phyloP scores from a whole-genome alignment of 2,797 vertebrate genomes.

The Sciaenops ocellatus region DNA sequence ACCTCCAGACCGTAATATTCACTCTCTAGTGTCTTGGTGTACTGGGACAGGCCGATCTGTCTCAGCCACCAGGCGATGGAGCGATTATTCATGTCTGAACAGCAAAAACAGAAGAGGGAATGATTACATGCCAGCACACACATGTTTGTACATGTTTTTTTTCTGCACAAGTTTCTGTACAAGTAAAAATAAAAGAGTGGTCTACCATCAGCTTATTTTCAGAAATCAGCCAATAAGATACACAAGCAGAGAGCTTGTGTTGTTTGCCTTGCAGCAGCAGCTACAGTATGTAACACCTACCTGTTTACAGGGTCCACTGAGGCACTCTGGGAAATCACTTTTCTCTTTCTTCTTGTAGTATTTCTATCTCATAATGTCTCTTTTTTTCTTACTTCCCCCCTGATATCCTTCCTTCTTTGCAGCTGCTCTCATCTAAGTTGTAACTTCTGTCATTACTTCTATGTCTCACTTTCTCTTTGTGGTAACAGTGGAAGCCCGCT shows the following conservation, averaged over 20 bases:
- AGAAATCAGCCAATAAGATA: slow-evolving; percentile 28
- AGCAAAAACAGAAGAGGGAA: slow-evolving; percentile 40
- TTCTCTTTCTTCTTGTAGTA: slow-evolving; percentile 12
- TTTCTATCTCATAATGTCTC: slow-evolving; percentile 41
- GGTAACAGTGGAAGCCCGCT: slow-evolving; percentile 57
- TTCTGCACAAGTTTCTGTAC: slow-evolving; percentile 12
- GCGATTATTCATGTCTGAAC: slow-evolving; percentile 85
- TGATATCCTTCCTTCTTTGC: slow-evolving; percentile 23
- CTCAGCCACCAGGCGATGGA: slow-evolving; percentile 87
- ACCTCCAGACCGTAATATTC: slow-evolving; percentile 87
- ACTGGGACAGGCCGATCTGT: slow-evolving; percentile 83
- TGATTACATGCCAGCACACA: slow-evolving; percentile 55
- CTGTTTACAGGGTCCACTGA: slow-evolving; percentile 50
- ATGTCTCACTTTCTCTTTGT: slow-evolving; percentile 50
- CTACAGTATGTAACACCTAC: slow-evolving; percentile 72
- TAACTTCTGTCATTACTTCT: slow-evolving; percentile 40
- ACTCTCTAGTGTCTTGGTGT: slow-evolving; percentile 82
- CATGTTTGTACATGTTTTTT: slow-evolving; percentile 56
- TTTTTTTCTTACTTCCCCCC: slow-evolving; percentile 17
- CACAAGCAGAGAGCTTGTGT: slow-evolving; percentile 14
- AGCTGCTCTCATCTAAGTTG: slow-evolving; percentile 33
- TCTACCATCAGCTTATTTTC: slow-evolving; percentile 14
- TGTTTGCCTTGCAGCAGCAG: slow-evolving; percentile 60
- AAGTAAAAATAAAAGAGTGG: slow-evolving; percentile 41
- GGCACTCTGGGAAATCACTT: slow-evolving; percentile 27